These are phyloP conservation scores for Bembecia ichneumoniformis DNA, from an alignment of 2,888 invertebrate genomes.

Conservation along the genomic window DNA sequence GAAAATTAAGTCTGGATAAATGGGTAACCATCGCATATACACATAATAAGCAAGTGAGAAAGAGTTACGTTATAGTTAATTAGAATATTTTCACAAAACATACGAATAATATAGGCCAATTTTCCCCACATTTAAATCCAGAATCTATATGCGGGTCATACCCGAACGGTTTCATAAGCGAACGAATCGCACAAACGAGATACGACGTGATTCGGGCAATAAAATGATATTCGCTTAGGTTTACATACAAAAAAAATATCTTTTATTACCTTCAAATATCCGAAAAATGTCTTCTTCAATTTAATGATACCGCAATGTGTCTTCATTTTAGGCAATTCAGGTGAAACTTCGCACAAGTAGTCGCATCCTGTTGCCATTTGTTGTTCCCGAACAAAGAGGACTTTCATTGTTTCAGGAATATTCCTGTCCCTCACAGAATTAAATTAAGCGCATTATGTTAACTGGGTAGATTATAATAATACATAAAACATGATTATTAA, in stretches of 20 bases:
- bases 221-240: not conserved
- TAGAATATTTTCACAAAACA: no score
- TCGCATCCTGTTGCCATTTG: not conserved
- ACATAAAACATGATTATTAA: no score
- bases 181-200: not conserved
- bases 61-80: no score
- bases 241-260: not conserved
- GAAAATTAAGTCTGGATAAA: no score
- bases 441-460: no score
- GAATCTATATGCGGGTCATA: not conserved
- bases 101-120: no score
- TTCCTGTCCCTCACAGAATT: no score
- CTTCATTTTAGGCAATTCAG: not conserved
- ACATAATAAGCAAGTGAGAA: no score
- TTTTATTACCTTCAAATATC: not conserved
- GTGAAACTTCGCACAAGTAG: not conserved
- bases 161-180: not conserved
- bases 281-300: not conserved
- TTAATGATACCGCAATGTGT: not conserved
- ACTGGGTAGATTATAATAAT: no score
- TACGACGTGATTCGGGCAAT: not conserved
- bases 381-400: not conserved
- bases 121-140: not conserved
- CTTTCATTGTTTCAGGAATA: not conserved
- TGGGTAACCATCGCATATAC: no score